Percentiles rank a stretch among this genome's conserved stretches.
Conservation (phyloP, 2,888 invertebrate genomes). For the Drosophila leonis region DNA sequence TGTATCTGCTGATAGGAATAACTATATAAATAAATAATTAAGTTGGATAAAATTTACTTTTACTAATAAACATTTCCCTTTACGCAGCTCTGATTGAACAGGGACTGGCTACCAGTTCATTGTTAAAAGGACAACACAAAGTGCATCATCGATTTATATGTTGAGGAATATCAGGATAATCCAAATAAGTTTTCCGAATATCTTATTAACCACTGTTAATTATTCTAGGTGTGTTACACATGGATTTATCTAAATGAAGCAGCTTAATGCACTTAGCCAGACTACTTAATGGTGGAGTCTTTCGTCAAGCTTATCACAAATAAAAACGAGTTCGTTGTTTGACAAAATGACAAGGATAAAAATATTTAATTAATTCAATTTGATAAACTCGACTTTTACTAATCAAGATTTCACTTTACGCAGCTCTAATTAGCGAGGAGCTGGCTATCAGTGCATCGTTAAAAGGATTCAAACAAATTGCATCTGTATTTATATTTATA, state of each 20-base stretch:
- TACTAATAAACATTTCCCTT: not conserved
- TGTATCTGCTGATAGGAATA: too few relatives aligned
- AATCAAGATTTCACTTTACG: not conserved
- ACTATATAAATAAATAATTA: too few relatives aligned
- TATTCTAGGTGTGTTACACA: slow-evolving; percentile 20
- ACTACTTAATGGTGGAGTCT: not conserved
- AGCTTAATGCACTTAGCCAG: not conserved
- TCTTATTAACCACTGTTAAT: slow-evolving; percentile 36
- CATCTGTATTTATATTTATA: too few relatives aligned
- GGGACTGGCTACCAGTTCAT: not conserved
- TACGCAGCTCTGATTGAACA: not conserved
- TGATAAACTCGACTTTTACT: not conserved
- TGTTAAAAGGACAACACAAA: not conserved
- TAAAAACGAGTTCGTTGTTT: too few relatives aligned
- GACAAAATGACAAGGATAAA: too few relatives aligned
- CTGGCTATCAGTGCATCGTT: too few relatives aligned
- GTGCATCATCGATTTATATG: not conserved
- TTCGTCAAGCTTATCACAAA: too few relatives aligned
- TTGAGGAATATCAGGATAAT: not conserved
- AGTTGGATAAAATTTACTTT: not conserved
- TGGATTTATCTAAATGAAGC: not conserved
- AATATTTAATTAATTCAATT: not conserved
- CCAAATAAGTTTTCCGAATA: not conserved
- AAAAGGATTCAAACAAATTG: too few relatives aligned
- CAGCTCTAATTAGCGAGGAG: too few relatives aligned